Percentiles rank a stretch among this genome's conserved stretches.
Conservation (phyloP, 2,888 invertebrate species). For the Cephus runcator region DNA sequence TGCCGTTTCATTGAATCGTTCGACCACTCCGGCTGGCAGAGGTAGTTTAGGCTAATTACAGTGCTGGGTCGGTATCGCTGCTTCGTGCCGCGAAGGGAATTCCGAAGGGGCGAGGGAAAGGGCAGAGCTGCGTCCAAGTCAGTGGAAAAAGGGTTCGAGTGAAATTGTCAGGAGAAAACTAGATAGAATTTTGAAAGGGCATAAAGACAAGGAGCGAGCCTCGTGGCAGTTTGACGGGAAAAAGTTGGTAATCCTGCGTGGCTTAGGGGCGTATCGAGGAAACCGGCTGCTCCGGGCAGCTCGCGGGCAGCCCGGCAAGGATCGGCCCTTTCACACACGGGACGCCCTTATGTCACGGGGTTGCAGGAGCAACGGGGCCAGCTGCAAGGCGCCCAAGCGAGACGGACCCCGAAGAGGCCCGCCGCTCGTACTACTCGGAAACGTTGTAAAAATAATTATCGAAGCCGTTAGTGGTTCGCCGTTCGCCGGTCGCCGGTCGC, state of each 20-base stretch:
- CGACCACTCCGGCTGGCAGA: too few relatives aligned
- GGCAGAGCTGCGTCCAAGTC: too few relatives aligned
- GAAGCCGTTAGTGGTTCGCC: conserved; percentile 59
- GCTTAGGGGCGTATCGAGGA: conserved; percentile 48
- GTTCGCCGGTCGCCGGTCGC: conserved; percentile 22
- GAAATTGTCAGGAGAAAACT: conserved; percentile 25
- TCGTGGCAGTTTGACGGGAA: conserved; percentile 44
- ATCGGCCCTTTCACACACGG: conserved; percentile 13
- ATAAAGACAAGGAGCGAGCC: conserved; percentile 37
- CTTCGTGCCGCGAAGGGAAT: too few relatives aligned
- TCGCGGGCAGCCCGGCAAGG: conserved; percentile 2
- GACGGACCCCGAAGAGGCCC: conserved; percentile 46
- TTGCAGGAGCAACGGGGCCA: conserved; percentile 56
- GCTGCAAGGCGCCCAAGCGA: conserved; percentile 64
- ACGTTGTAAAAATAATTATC: conserved; percentile 66
- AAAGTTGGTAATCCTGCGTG: conserved; percentile 55
- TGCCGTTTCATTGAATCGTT: too few relatives aligned
- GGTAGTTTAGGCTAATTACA: too few relatives aligned
- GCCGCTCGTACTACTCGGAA: conserved; percentile 58
- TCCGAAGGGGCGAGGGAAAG: too few relatives aligned
- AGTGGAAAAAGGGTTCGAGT: too few relatives aligned
- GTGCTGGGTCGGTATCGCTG: too few relatives aligned
- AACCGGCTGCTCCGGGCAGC: conserved; percentile 33
- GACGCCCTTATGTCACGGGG: conserved; percentile 60
- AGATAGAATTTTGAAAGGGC: conserved; percentile 41